Evolutionary conservation across 2,888 invertebrate species (phyloP).

Genomic region (Drosophila eohydei): DNA sequence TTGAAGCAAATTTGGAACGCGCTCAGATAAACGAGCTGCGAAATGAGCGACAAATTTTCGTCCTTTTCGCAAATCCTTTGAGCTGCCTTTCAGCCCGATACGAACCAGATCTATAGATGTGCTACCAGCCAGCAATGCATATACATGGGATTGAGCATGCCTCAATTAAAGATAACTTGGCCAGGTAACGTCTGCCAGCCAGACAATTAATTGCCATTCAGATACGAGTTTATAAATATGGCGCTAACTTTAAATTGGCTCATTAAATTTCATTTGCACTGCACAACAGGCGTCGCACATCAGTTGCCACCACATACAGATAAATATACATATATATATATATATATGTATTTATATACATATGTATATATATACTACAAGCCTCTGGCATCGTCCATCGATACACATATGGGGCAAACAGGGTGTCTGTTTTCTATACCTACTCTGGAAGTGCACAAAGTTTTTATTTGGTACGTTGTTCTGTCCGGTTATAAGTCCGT

Average conservation of each 20-base stretch:
- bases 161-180: slow-evolving; percentile 22
- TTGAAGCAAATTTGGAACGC: slow-evolving; percentile 50
- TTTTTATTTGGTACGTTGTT: neutral
- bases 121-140: neutral
- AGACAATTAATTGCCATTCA: slow-evolving; percentile 69
- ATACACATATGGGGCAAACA: neutral
- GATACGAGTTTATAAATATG: slow-evolving; percentile 73
- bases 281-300: slow-evolving; percentile 64
- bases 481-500: no score
- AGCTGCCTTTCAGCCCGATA: slow-evolving; percentile 25
- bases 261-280: slow-evolving; percentile 75
- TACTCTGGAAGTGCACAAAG: neutral
- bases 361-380: slow-evolving; percentile 13
- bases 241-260: slow-evolving; percentile 73
- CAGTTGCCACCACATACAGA: slow-evolving; percentile 63
- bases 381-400: neutral
- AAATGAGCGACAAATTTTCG: slow-evolving; percentile 49
- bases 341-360: neutral
- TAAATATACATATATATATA: neutral
- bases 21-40: slow-evolving; percentile 46
- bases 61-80: slow-evolving; percentile 38
- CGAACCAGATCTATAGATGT: neutral
- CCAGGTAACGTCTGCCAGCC: slow-evolving; percentile 15
- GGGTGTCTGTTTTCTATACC: neutral
- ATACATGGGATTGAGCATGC: slow-evolving; percentile 9